Percentiles rank a stretch among this genome's conserved stretches.
phyloP scores from a whole-genome alignment of 2,797 vertebrate species.

The Glyptemys insculpta region DNA sequence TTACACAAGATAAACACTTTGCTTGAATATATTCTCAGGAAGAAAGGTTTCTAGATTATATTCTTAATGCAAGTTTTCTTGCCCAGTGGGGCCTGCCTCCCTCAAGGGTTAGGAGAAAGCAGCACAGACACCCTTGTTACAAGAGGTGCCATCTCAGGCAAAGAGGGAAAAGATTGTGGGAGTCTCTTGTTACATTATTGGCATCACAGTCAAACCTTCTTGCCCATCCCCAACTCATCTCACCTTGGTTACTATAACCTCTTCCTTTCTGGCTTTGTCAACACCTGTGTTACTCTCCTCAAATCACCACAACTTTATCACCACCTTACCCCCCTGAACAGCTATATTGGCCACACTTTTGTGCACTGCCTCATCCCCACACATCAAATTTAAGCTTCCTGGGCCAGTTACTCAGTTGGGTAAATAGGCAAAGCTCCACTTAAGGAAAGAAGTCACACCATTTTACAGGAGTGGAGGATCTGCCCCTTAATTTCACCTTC shows the following conservation, averaged over 20 bases:
- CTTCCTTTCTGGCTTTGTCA: background rate
- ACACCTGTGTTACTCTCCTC: background rate
- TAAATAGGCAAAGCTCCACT: slow-evolving; percentile 1
- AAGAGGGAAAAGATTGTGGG: background rate
- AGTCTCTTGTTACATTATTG: background rate
- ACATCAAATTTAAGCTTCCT: slow-evolving; percentile 38
- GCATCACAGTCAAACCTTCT: background rate
- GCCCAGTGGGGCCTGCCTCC: background rate
- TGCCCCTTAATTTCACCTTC: background rate
- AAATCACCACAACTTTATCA: background rate
- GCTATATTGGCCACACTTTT: background rate
- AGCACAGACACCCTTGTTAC: background rate
- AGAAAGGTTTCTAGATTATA: background rate
- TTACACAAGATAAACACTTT: no score
- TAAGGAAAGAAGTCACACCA: slow-evolving; percentile 8
- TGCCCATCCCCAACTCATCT: background rate
- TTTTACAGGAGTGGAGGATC: background rate
- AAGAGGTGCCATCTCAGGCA: background rate
- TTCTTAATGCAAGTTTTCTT: background rate
- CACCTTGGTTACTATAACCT: background rate
- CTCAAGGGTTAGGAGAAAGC: background rate
- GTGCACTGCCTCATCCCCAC: background rate
- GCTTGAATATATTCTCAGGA: background rate
- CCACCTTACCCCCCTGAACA: background rate
- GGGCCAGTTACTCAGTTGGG: slow-evolving; percentile 19